Base-by-base conservation (phyloP, 2,888 invertebrate species). In the Geophilus truncorum region DNA sequence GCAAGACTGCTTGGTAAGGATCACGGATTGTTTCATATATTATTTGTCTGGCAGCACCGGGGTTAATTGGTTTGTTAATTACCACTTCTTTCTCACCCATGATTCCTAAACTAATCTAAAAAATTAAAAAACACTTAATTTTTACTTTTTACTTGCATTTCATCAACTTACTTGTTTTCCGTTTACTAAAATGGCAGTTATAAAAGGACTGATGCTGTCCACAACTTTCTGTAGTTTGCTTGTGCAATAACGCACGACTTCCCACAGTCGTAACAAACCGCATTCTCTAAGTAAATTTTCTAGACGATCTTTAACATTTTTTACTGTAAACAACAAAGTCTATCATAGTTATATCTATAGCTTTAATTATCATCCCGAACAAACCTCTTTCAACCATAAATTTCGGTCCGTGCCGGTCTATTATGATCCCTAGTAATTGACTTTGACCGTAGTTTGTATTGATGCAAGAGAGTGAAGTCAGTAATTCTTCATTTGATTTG, bases 11-110 rank as follows among this genome's bases (percentile, higher is more conserved):
- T 83, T 95, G 95, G 81, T 96, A 94, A 28, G 96, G 91, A 88
- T 98, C 94, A 85, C 94, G 93, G 83, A 95, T 94, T 6, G 92
- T 93, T 18, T 92, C 92, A 88, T 97, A 98, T 89, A 98, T 92
- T 7, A 97, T 94, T 30, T 93, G 92, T 85, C 96, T 93, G 80
- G 99, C 96, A 89, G 98, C 98, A 0, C 93, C 92, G 0, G 99
- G 99, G 0, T 97, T 96, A 92, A 98, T 93, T 0, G 99, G 99
- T 85, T 97, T 97, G 87, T 97, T 97, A 85, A 99, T 95, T n/a
- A 96, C 94, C 0, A 95, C 95, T 88, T 98, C 98, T 84, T 96
- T 93, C 84, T 94, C 94, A 0, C 96, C 96, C 85, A 96, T 94
- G 80, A 97, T 95, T 32, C 98, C 98, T 1, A 98, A 94, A 0